These are phyloP conservation scores for Rhabdophis nuchalis DNA, from an alignment of 2,797 vertebrate genomes.

Conservation along the genomic window DNA sequence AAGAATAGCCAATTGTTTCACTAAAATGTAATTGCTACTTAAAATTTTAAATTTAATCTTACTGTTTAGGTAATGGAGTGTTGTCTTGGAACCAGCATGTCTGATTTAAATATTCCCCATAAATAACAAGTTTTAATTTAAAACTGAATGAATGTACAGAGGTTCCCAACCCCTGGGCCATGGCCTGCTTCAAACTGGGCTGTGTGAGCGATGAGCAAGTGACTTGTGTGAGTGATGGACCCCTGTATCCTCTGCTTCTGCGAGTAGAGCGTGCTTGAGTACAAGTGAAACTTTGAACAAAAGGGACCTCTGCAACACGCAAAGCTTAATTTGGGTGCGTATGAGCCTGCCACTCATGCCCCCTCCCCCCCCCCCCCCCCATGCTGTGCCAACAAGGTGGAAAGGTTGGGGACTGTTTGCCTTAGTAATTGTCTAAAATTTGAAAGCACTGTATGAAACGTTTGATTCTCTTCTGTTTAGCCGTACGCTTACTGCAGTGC, in stretches of 20 bases:
- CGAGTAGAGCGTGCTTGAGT: neutral
- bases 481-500: constrained; percentile 92
- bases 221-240: neutral
- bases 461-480: constrained; percentile 60
- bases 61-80: neutral
- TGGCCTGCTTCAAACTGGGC: too few species aligned
- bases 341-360: neutral
- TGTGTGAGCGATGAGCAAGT: too few species aligned
- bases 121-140: neutral
- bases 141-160: neutral
- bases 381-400: neutral
- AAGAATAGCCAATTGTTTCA: neutral
- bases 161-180: neutral
- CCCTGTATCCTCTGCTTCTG: neutral
- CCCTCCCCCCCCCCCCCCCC: too few species aligned
- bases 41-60: neutral
- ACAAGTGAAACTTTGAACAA: neutral
- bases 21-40: neutral
- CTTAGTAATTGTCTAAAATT: neutral
- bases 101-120: neutral
- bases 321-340: neutral
- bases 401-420: neutral
- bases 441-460: neutral
- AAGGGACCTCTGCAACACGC: neutral
- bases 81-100: neutral